Percentiles rank a stretch among this genome's conserved stretches.
These are phyloP conservation scores for Pentamera pediparva DNA, from an alignment of 53 echinoderm and acorn worm species.

Conservation along the genomic window DNA sequence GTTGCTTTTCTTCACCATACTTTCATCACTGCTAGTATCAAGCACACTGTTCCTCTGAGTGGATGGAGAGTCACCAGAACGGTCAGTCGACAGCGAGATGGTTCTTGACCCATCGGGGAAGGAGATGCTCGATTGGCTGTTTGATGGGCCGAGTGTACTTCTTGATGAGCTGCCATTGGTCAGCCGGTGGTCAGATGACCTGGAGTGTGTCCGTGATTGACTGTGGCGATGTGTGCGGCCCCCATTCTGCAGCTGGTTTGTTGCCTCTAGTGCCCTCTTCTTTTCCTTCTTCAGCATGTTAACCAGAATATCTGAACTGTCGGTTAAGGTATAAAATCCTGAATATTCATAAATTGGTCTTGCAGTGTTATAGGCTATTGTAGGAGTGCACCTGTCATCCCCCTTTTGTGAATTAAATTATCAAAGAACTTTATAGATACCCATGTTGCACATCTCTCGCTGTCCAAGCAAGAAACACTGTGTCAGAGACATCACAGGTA, in stretches of 20 bases:
- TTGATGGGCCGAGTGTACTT: neutral
- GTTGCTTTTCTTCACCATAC: neutral
- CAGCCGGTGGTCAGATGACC: neutral
- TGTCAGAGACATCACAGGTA: too few relatives aligned
- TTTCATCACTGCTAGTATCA: constrained; percentile 10
- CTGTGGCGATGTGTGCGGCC: neutral
- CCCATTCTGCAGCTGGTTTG: constrained; percentile 54
- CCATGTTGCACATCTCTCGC: neutral
- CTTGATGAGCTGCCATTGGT: neutral
- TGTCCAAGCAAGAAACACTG: too few relatives aligned
- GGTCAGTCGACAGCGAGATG: neutral
- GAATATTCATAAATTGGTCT: too few relatives aligned
- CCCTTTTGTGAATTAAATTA: too few relatives aligned
- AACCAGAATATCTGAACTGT: constrained; percentile 76
- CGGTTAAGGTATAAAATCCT: neutral
- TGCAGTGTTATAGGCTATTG: too few relatives aligned
- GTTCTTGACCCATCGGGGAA: neutral
- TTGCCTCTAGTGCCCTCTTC: constrained; percentile 89
- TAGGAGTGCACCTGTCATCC: too few relatives aligned
- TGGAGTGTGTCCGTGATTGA: constrained; percentile 16
- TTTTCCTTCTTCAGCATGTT: constrained; percentile 99
- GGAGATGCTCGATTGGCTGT: neutral
- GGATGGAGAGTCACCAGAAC: neutral
- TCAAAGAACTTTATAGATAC: too few relatives aligned
- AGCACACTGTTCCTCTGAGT: too few relatives aligned